A percentile compares a stretch with the other conserved stretches of the same genome.
phyloP scores from a whole-genome alignment of 1,140 invertebrate genomes.

The Aphaenogaster rudis region DNA sequence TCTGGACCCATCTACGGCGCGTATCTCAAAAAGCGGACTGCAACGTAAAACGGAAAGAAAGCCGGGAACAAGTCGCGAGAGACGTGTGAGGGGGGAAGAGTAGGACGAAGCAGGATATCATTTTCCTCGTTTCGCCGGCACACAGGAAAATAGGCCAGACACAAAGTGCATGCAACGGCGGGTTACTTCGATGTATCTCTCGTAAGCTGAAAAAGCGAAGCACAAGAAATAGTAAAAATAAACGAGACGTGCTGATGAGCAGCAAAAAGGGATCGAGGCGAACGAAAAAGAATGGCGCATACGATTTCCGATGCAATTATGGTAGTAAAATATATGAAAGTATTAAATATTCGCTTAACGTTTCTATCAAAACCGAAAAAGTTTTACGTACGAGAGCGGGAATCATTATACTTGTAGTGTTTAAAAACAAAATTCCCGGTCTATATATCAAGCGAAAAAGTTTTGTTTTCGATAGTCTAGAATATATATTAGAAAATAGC shows the following conservation, averaged over 20 bases:
- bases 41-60: slow-evolving; percentile 57
- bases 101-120: slow-evolving; percentile 28
- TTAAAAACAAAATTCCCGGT: not conserved
- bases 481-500: not conserved
- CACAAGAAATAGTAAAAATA: slow-evolving; percentile 52
- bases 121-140: slow-evolving; percentile 45
- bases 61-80: not conserved
- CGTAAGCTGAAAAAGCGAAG: slow-evolving; percentile 54
- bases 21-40: slow-evolving; percentile 46
- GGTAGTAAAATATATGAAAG: slow-evolving; percentile 5
- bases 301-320: not conserved
- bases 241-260: slow-evolving; percentile 60
- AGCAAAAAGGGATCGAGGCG: slow-evolving; percentile 18
- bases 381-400: not conserved
- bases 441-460: not conserved
- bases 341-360: slow-evolving; percentile 15
- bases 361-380: not conserved
- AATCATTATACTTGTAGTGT: not conserved
- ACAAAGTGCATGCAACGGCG: slow-evolving; percentile 60
- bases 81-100: not conserved
- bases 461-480: not conserved
- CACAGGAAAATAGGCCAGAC: slow-evolving; percentile 62
- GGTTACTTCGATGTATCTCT: slow-evolving; percentile 59
- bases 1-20: not conserved
- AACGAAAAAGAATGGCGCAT: slow-evolving; percentile 10